Evolutionary conservation across 2,113 vertebrate species (phyloP).

Genomic region (Gadus macrocephalus): DNA sequence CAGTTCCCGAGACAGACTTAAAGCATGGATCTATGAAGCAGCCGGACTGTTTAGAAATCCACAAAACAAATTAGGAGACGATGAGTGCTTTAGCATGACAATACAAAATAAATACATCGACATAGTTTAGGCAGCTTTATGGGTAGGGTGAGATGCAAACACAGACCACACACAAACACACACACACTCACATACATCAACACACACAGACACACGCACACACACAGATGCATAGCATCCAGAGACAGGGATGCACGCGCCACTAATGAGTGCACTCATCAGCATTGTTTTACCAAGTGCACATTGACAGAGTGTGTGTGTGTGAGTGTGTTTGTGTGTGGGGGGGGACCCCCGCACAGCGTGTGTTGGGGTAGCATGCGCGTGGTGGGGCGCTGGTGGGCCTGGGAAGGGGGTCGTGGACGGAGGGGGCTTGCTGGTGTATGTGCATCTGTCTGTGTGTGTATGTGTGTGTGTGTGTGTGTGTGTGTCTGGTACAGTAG

Average conservation of each 20-base stretch:
- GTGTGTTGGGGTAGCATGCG: conserved; percentile 27
- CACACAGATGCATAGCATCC: not conserved
- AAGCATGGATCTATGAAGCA: no score
- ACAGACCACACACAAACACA: no score
- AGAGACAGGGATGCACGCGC: not conserved
- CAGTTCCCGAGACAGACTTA: no score
- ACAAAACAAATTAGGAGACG: no score
- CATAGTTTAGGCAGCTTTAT: no score
- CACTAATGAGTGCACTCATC: conserved; percentile 22
- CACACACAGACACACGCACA: no score
- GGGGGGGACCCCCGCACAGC: conserved; percentile 11
- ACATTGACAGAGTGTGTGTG: conserved; percentile 12
- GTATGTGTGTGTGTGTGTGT: no score
- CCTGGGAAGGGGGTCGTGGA: not conserved
- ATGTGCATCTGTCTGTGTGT: not conserved
- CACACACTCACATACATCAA: no score
- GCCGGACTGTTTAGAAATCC: no score
- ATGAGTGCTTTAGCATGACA: no score
- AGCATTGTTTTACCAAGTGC: conserved; percentile 5
- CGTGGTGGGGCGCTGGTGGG: conserved; percentile 14
- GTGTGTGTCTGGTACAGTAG: conserved; percentile 19
- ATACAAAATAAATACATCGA: no score
- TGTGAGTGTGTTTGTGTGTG: conserved; percentile 32
- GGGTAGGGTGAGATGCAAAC: no score
- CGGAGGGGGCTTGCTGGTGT: not conserved